Evolutionary conservation across 2,888 invertebrate species (phyloP), one percentile per base, ranked within the genome.

Genomic region (Actias luna): DNA sequence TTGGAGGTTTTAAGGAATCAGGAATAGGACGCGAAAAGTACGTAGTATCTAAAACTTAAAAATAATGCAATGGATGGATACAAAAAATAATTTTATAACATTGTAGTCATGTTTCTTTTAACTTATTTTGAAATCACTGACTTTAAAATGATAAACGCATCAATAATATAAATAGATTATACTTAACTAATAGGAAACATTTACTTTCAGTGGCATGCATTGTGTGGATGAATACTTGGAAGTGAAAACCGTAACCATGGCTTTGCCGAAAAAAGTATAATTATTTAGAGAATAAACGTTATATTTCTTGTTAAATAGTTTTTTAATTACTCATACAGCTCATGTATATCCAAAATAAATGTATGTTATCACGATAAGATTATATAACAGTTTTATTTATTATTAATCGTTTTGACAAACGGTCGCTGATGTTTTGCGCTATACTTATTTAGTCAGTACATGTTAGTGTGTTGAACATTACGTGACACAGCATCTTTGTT

Each of bases 1-100:
- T 98, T 76, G 98, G 98, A 52, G 98, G 98, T 36, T 97, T 94
- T 82, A 98, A 98, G 78, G 94, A 95, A 71, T 97, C 97, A 22
- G 97, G 98, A 67, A 93, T 96, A 67, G 97, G 97, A 69, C 79
- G 85, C 33, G 87, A 88, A 73, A 75, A 71, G 88, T 87, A 73
- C 76, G 83, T 78, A 80, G 74, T 27, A 8, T 25, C 0, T 12
- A 50, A 50, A 7, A n/a, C 2, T 39, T n/a, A 42, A 18, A 7
- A 18, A 18, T 7, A 18, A 42, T 42, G n/a, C 39, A 39, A n/a
- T 7, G n/a, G 7, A 14, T n/a, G 18, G 18, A 18, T 1, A 16
- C 16, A 5, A 8, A 0, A 42, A 7, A 42, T 39, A 16, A 39
- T n/a, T 39, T 39, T 39, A n/a, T 42, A 42, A 39, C 36, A n/a